These are phyloP conservation scores for Sturmia bella DNA, from an alignment of 2,888 invertebrate species.

Conservation along the genomic window DNA sequence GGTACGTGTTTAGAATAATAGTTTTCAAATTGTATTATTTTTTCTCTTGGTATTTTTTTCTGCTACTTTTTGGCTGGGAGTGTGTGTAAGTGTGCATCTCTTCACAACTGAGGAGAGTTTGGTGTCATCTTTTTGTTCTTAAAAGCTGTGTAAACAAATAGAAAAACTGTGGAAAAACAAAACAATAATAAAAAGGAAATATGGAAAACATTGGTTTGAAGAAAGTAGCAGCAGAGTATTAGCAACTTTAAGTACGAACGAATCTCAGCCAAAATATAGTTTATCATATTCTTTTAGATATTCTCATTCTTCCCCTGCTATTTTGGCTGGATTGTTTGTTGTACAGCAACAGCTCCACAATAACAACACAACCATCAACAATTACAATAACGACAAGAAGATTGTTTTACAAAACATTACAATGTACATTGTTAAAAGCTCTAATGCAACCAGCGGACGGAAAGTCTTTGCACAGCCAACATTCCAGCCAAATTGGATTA, in stretches of 20 bases:
- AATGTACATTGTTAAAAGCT: constrained; percentile 16
- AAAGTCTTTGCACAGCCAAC: background rate
- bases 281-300: constrained; percentile 24
- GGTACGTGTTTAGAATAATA: constrained; percentile 69
- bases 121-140: constrained; percentile 61
- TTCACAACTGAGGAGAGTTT: constrained; percentile 18
- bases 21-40: constrained; percentile 55
- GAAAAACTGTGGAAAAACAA: constrained; percentile 23
- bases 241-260: constrained; percentile 17
- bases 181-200: background rate
- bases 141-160: constrained; percentile 45
- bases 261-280: constrained; percentile 45
- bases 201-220: background rate
- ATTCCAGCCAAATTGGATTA: constrained; percentile 37
- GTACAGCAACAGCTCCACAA: background rate
- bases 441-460: background rate
- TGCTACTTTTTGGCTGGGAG: constrained; percentile 1
- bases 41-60: constrained; percentile 12
- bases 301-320: background rate
- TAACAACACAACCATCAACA: constrained; percentile 22
- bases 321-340: constrained; percentile 13
- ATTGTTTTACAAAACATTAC: constrained; percentile 61
- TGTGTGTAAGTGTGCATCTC: background rate
- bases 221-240: background rate
- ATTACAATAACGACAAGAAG: constrained; percentile 50